Evolutionary conservation across 1,140 invertebrate species (phyloP).

Genomic region (Lepidurus arcticus): DNA sequence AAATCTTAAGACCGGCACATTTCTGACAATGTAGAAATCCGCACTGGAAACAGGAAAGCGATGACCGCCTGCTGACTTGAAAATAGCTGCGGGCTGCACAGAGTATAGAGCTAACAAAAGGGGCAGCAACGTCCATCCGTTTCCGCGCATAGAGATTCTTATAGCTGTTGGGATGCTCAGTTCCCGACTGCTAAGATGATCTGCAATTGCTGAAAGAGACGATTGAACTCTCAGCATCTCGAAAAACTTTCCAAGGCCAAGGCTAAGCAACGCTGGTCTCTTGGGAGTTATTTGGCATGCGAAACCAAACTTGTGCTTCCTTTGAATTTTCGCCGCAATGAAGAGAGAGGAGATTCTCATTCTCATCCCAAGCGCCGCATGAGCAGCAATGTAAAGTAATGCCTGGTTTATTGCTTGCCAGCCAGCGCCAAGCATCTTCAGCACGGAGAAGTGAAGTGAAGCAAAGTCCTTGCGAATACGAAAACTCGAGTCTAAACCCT

Average conservation of each 20-base stretch:
- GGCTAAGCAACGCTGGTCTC: not conserved
- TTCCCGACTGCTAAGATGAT: not conserved
- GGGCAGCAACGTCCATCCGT: not conserved
- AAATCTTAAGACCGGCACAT: not conserved
- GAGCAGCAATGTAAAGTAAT: not conserved
- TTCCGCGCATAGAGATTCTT: conserved; percentile 1
- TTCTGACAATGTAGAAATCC: not conserved
- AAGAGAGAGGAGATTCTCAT: no score
- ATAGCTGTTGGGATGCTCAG: not conserved
- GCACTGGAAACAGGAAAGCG: not conserved
- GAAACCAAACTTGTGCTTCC: not conserved
- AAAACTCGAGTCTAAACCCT: not conserved
- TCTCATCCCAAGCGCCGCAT: not conserved
- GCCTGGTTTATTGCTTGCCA: not conserved
- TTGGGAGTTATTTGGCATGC: not conserved
- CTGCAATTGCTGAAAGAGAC: not conserved
- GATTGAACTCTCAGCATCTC: no score
- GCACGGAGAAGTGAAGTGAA: not conserved
- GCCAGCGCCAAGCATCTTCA: not conserved
- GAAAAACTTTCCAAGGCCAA: not conserved
- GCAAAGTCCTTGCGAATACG: not conserved
- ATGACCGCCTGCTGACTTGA: not conserved
- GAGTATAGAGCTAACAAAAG: not conserved
- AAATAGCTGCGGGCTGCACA: not conserved
- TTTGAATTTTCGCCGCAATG: no score